Base-by-base conservation (phyloP, 2,113 vertebrate genomes). In the Odontesthes bonariensis region DNA sequence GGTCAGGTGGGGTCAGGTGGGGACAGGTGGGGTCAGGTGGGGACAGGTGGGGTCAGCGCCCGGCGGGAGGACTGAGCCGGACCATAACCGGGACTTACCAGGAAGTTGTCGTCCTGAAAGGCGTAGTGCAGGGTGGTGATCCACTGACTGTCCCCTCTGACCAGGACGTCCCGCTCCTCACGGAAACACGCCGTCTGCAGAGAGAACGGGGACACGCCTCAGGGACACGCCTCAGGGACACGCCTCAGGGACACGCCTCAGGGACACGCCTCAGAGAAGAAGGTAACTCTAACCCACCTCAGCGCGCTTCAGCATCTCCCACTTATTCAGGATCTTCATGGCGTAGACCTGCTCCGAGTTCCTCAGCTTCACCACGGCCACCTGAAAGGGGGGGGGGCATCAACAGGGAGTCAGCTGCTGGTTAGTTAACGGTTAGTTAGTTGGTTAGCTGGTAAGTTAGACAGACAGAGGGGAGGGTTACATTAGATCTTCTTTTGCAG, bases 311-410 rank as follows among this genome's bases (percentile, higher is more conserved):
- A 99, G 93, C 97, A 99, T 99, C 85, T 99, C 98, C 98, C 98
- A 99, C 85, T 99, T 99, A 89, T 99, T 99, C 35, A 99, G 96
- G 77, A 99, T 99, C 90, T 99, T 99, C 98, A 99, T 99, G 38
- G 98, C 97, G 2, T 98, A 99, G 79, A 99, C 98, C 20, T 95
- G 92, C 70, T 99, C 98, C 0, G 97, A 99, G 89, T 94, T 94
- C 88, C 97, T 99, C 97, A 99, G 96, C 94, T 97, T 98, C 88
- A 99, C 98, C 84, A 99, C 98, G 2, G 89, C 89, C 53, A 92
- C 89, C 89, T 91, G 75, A 23, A 11, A 49, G 59, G 57, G 22
- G 33, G 32, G 0, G 16, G 66, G 49, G 56, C 10, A 38, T 17
- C 17, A 44, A 55, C 14, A 56, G 19, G 19, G 13, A 31, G 54